phyloP scores from a whole-genome alignment of 2,888 invertebrate genomes.

The Eumacrocentrus americanus region DNA sequence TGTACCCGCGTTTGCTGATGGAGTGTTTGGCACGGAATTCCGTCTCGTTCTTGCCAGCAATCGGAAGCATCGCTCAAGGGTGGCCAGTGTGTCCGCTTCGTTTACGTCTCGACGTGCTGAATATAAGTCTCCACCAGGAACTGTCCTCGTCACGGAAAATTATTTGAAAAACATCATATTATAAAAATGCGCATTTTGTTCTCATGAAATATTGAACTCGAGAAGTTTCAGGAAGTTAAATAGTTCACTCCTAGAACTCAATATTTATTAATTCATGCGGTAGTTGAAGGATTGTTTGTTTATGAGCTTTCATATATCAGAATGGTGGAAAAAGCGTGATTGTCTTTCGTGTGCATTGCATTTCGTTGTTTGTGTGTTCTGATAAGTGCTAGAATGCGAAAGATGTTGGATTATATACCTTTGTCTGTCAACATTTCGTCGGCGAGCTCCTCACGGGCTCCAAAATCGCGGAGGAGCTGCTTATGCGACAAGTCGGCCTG shows the following conservation, averaged over 20 bases:
- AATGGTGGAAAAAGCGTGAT: no score
- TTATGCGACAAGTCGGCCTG: conserved; percentile 73
- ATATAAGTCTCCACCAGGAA: conserved; percentile 73
- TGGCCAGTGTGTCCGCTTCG: conserved; percentile 73
- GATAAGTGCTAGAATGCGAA: no score
- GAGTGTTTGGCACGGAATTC: conserved; percentile 55
- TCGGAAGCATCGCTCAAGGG: conserved; percentile 78
- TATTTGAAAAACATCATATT: conserved; percentile 9
- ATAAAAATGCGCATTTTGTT: neutral
- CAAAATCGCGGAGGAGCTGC: conserved; percentile 72
- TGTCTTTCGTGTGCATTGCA: neutral
- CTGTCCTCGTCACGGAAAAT: conserved; percentile 60
- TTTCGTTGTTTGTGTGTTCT: neutral
- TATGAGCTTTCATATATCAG: no score
- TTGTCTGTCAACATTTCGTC: conserved; percentile 78
- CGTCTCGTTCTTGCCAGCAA: conserved; percentile 66
- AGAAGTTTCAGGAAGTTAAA: no score
- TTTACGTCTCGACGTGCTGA: conserved; percentile 77
- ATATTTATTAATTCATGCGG: no score
- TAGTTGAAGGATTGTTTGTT: no score
- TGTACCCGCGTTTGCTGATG: conserved; percentile 59
- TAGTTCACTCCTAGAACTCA: no score
- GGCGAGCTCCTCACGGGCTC: conserved; percentile 71
- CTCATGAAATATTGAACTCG: no score
- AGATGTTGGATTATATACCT: conserved; percentile 71